These are phyloP conservation scores for Oceanites oceanicus DNA, from an alignment of 2,113 vertebrate genomes.

Conservation along the genomic window DNA sequence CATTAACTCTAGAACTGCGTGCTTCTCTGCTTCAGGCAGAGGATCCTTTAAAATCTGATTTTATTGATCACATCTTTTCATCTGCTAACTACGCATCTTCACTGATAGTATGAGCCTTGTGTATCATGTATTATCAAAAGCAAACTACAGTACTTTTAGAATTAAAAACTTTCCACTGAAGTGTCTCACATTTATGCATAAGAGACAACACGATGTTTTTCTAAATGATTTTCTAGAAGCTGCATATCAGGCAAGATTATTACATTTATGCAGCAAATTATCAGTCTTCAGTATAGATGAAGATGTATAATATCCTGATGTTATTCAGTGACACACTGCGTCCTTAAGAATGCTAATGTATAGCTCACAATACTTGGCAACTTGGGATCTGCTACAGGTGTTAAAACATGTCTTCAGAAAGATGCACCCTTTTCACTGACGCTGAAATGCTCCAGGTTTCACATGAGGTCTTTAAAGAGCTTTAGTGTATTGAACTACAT, in stretches of 20 bases:
- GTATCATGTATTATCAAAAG: neutral
- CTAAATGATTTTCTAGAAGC: neutral
- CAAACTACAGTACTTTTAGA: neutral
- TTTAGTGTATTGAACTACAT: neutral
- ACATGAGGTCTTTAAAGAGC: neutral
- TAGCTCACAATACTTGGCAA: neutral
- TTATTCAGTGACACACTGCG: neutral
- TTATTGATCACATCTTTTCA: neutral
- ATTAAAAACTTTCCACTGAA: neutral
- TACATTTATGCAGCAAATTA: neutral
- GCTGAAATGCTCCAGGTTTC: neutral
- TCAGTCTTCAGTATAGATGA: neutral
- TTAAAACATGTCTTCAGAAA: neutral
- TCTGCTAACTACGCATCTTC: neutral
- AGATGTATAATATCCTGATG: neutral
- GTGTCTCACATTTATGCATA: neutral
- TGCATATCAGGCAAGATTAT: neutral
- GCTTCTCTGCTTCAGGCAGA: neutral
- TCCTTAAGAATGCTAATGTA: neutral
- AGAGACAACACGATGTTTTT: neutral
- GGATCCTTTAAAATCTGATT: neutral
- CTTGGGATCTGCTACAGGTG: neutral
- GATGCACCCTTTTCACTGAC: neutral
- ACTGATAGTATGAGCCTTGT: neutral
- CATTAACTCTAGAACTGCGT: neutral